These are phyloP conservation scores for Geotrupes spiniger DNA, from an alignment of 2,888 invertebrate genomes.

Conservation along the genomic window DNA sequence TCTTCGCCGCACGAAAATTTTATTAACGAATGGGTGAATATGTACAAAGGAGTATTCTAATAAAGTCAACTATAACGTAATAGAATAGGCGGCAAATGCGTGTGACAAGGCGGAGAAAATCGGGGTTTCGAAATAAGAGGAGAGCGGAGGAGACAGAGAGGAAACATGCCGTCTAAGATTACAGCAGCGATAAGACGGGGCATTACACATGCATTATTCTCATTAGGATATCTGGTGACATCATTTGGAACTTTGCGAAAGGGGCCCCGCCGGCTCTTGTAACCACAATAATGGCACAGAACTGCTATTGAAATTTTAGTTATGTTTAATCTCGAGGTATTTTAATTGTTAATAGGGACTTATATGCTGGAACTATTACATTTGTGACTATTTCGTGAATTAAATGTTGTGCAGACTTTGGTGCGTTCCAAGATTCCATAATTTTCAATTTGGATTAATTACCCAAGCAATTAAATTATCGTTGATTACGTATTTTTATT, in stretches of 20 bases:
- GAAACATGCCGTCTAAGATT: constrained; percentile 22
- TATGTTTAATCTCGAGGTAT: constrained; percentile 18
- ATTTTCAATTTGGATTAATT: too few species aligned
- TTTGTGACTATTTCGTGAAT: too few species aligned
- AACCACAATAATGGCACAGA: constrained; percentile 17
- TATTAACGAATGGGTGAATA: constrained; percentile 11
- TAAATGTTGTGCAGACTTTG: too few species aligned
- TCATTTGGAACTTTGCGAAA: constrained; percentile 25
- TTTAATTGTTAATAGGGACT: constrained; percentile 14
- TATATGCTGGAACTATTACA: too few species aligned
- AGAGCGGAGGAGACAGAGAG: constrained; percentile 11
- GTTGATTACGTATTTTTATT: too few species aligned
- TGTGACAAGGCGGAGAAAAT: constrained; percentile 24
- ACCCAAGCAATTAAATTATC: too few species aligned
- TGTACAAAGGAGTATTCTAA: constrained; percentile 23
- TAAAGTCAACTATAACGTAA: constrained; percentile 27
- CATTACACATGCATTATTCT: constrained; percentile 31
- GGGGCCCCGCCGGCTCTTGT: constrained; percentile 12
- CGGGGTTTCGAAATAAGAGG: constrained; percentile 21
- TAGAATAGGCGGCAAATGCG: constrained; percentile 27
- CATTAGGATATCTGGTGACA: constrained; percentile 32
- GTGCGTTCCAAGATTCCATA: too few species aligned
- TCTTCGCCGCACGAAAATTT: constrained; percentile 4
- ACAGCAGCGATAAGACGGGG: constrained; percentile 25
- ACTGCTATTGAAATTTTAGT: constrained; percentile 18